phyloP scores from a whole-genome alignment of 2,113 vertebrate genomes.

The Pipra filicauda region DNA sequence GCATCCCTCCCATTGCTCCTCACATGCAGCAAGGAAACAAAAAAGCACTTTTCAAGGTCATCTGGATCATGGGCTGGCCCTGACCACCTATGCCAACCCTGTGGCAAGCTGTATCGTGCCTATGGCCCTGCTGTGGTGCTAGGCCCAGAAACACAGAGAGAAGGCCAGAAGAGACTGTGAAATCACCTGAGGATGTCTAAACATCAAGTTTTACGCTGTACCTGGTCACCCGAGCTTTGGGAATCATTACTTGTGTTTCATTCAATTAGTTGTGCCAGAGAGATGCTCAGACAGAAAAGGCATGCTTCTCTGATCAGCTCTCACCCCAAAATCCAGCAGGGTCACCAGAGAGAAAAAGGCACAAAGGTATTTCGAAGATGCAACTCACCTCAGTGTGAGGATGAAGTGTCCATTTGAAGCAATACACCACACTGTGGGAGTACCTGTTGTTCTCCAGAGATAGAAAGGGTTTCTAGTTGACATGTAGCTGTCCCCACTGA shows the following conservation, averaged over 20 bases:
- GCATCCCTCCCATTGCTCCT: not conserved
- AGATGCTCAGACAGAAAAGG: not conserved
- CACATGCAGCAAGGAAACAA: not conserved
- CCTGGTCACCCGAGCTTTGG: not conserved
- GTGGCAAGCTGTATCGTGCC: not conserved
- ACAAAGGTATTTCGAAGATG: not conserved
- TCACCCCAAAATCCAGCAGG: not conserved
- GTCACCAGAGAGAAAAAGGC: not conserved
- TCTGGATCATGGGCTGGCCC: not conserved
- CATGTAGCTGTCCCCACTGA: accelerated
- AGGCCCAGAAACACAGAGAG: not conserved
- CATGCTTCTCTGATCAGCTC: not conserved
- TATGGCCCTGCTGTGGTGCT: not conserved
- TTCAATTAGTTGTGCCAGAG: not conserved
- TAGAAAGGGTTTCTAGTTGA: not conserved
- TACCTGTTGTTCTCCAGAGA: not conserved
- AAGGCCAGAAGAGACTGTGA: not conserved
- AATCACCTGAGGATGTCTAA: not conserved
- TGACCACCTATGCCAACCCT: not conserved
- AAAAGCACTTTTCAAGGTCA: not conserved
- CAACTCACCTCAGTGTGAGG: not conserved
- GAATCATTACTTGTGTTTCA: not conserved
- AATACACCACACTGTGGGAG: not conserved
- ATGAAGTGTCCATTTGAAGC: not conserved
- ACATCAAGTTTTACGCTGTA: not conserved